Base-by-base conservation (phyloP, 1,140 invertebrate species). In the Euglossa dilemma region DNA sequence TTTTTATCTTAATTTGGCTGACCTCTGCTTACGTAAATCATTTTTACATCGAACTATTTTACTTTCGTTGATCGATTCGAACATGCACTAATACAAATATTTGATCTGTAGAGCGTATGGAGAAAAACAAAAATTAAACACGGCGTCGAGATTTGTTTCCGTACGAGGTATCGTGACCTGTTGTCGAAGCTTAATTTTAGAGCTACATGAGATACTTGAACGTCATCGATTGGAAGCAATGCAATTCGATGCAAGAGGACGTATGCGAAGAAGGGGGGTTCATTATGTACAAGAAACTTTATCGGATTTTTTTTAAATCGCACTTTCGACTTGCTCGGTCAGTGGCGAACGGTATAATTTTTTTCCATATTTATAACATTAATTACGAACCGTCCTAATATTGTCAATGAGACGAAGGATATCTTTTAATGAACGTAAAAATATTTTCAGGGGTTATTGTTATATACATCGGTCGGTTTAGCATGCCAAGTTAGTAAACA, bases 151-250 rank as follows among this genome's bases (percentile, higher is more conserved):
- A 23, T 25, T 25, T 71, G 0, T 61, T 70, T 25, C 16, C 28
- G 0, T 61, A 47, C 14, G 23, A 11, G 14, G 9, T 14, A 50
- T 57, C 25, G 54, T 73, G n/a, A n/a, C 4, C 16, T 23, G 52
- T 57, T 43, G 18, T 18, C 28, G 9, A 16, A 9, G 36, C 36
- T 71, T 80, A 80, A 71, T 80, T 71, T 70, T 70, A 79, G 64
- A 47, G 43, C 8, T 18, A 8, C 52, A n/a, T 45, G 36, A 25
- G n/a, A 45, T 66, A n/a, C 28, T 45, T 23, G 50, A 67, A 67
- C 23, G 43, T 72, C 47, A 63, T 80, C 43, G 57, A 72, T 63
- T 45, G 36, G 16, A 16, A 70, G 25, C 20, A 18, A 45, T 63
- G 25, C 28, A 63, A 73, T 73, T 63, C 52, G 56, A 63, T 73